Evolutionary conservation across 1,140 invertebrate genomes (phyloP).

Genomic region (Cyclargus thomasi): DNA sequence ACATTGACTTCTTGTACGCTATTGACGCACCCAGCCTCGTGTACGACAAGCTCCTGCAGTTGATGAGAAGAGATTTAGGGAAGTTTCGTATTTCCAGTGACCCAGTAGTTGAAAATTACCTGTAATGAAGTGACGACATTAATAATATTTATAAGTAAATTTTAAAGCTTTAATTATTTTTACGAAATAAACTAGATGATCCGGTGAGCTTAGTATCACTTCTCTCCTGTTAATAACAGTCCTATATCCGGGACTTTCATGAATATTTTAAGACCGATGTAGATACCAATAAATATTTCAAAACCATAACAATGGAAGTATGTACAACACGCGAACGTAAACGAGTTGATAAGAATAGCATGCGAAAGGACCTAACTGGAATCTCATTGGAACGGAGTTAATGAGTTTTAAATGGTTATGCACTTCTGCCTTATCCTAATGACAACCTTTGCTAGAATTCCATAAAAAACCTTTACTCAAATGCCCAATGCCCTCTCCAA

Average conservation of each 20-base stretch:
- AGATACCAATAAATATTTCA: too few species aligned
- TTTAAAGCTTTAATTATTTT: neutral
- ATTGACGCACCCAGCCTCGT: slow-evolving; percentile 78
- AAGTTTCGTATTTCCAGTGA: slow-evolving; percentile 22
- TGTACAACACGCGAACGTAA: neutral
- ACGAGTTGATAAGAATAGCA: neutral
- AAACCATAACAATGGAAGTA: neutral
- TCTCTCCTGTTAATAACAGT: too few species aligned
- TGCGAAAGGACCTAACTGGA: neutral
- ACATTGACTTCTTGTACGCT: slow-evolving; percentile 83
- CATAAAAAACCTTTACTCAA: neutral
- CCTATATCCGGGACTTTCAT: too few species aligned
- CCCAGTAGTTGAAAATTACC: slow-evolving; percentile 4
- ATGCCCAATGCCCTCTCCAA: too few species aligned
- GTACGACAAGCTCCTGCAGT: slow-evolving; percentile 75
- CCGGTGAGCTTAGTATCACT: too few species aligned
- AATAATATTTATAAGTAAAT: neutral
- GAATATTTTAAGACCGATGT: too few species aligned
- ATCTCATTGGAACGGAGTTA: neutral
- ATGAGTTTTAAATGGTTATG: neutral
- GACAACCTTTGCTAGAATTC: neutral
- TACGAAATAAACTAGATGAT: neutral
- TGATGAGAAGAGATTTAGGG: slow-evolving; percentile 60
- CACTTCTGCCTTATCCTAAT: neutral
- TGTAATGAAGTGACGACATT: neutral